These are phyloP conservation scores for Cacoxenus indagator DNA, from an alignment of 2,888 invertebrate species.

Conservation along the genomic window DNA sequence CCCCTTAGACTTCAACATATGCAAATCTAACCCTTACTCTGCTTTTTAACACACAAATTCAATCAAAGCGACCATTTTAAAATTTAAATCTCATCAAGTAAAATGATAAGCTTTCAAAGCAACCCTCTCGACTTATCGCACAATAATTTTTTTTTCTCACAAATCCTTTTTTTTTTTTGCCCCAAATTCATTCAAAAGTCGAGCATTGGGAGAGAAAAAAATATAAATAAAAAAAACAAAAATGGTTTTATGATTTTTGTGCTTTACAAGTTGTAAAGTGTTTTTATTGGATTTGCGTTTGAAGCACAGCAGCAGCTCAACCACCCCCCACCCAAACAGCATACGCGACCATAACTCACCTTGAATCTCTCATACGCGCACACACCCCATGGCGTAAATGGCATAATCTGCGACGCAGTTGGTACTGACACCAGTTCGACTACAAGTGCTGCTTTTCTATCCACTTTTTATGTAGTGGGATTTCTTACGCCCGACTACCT, in stretches of 20 bases:
- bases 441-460: neutral
- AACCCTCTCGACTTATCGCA: slow-evolving; percentile 23
- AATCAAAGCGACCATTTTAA: slow-evolving; percentile 23
- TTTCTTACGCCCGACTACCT: neutral
- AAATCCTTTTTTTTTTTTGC: too few species aligned
- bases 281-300: slow-evolving; percentile 65
- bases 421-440: slow-evolving; percentile 55
- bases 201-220: neutral
- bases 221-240: slow-evolving; percentile 11
- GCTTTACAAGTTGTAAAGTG: slow-evolving; percentile 66
- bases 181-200: slow-evolving; percentile 26
- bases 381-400: slow-evolving; percentile 48
- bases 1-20: slow-evolving; percentile 21
- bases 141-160: too few species aligned
- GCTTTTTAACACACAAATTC: neutral
- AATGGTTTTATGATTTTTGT: slow-evolving; percentile 50
- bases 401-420: slow-evolving; percentile 64
- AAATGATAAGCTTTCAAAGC: neutral
- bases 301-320: slow-evolving; percentile 14
- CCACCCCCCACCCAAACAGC: slow-evolving; percentile 24
- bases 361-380: slow-evolving; percentile 1
- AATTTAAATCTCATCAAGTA: slow-evolving; percentile 18
- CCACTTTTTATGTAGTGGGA: neutral
- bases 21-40: slow-evolving; percentile 37
- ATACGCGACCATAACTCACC: neutral